Conservation (phyloP, 2,113 vertebrate species). For the Urocynchramus pylzowi region DNA sequence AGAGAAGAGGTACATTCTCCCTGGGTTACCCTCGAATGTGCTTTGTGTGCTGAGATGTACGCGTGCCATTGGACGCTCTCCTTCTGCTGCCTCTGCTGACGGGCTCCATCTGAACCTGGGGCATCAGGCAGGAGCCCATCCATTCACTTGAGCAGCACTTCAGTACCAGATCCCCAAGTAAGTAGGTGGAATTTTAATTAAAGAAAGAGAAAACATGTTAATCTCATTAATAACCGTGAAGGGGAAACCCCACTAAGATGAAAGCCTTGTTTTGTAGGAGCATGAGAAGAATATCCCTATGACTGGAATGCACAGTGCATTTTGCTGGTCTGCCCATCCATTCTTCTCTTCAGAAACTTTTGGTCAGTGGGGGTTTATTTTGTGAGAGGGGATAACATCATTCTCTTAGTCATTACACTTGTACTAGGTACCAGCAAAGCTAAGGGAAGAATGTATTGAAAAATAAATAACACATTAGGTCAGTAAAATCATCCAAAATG, state of each 20-base stretch:
- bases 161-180: neutral
- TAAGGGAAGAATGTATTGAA: neutral
- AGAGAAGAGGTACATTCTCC: neutral
- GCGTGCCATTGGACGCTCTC: fast-evolving
- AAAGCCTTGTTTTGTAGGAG: neutral
- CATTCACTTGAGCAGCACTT: neutral
- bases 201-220: neutral
- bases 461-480: neutral
- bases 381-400: neutral
- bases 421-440: neutral
- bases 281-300: neutral
- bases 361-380: neutral
- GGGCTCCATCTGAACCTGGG: neutral
- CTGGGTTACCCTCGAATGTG: fast-evolving
- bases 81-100: neutral
- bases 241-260: conserved; percentile 1
- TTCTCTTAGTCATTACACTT: neutral
- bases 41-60: fast-evolving
- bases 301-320: neutral
- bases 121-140: neutral
- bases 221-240: neutral
- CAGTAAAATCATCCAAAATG: neutral
- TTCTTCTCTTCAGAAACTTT: neutral
- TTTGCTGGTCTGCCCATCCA: neutral
- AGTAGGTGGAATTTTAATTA: conserved; percentile 38